These are phyloP conservation scores for Cantharis rustica DNA, from an alignment of 2,888 invertebrate species.

Conservation along the genomic window DNA sequence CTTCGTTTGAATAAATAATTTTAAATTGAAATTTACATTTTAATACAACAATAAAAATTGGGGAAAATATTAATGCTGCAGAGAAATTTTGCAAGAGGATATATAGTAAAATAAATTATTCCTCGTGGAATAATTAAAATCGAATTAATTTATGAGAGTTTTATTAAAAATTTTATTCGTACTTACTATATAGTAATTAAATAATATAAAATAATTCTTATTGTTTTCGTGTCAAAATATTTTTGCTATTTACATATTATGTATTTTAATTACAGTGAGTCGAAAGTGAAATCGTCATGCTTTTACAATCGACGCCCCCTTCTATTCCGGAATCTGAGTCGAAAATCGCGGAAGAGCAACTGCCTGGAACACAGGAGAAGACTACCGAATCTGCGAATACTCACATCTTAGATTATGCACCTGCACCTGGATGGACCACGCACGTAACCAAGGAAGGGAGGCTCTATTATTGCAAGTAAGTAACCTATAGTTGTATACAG, in stretches of 20 bases:
- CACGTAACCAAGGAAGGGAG: constrained; percentile 79
- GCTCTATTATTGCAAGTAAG: constrained; percentile 92
- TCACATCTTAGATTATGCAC: constrained; percentile 58
- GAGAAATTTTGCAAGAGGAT: neutral
- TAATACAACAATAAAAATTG: neutral
- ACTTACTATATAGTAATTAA: neutral
- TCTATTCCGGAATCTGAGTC: constrained; percentile 36
- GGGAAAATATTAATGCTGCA: neutral
- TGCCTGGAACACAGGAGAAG: constrained; percentile 11
- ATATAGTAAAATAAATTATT: neutral
- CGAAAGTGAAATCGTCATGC: constrained; percentile 32
- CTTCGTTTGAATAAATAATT: neutral
- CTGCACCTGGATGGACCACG: constrained; percentile 72
- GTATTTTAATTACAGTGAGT: neutral
- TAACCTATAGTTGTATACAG: constrained; percentile 35
- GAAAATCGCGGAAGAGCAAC: constrained; percentile 33
- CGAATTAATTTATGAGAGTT: neutral
- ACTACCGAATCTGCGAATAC: constrained; percentile 33
- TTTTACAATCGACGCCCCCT: constrained; percentile 41
- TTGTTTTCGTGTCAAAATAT: neutral
- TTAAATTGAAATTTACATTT: neutral
- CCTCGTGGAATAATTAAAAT: neutral
- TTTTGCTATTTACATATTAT: neutral
- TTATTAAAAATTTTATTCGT: neutral
- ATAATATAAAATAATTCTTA: neutral